phyloP scores from a whole-genome alignment of 2,888 invertebrate species.

The Hirudinaria manillensis region DNA sequence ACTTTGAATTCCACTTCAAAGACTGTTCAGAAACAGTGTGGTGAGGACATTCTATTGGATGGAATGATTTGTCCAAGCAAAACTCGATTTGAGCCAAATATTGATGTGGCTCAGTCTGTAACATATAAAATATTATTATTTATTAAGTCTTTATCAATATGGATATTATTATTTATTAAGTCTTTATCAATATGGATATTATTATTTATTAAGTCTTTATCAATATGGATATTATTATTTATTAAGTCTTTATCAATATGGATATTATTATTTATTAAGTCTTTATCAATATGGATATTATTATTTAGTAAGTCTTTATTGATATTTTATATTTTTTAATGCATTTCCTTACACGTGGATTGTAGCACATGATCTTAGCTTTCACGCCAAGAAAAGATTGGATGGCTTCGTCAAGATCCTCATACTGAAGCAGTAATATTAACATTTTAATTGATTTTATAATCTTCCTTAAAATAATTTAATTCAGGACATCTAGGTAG shows the following conservation, averaged over 20 bases:
- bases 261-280: too few species aligned
- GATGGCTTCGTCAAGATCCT: background rate
- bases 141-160: too few species aligned
- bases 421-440: slow-evolving; percentile 3
- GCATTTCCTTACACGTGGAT: background rate
- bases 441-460: too few species aligned
- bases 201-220: too few species aligned
- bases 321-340: background rate
- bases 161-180: too few species aligned
- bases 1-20: background rate
- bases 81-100: slow-evolving; percentile 22
- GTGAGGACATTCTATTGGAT: slow-evolving; percentile 19
- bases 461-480: too few species aligned
- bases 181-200: too few species aligned
- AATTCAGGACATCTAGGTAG: too few species aligned
- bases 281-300: too few species aligned
- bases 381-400: background rate
- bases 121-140: background rate
- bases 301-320: too few species aligned
- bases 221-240: too few species aligned
- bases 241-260: too few species aligned
- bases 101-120: slow-evolving; percentile 9
- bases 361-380: background rate
- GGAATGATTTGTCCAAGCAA: slow-evolving; percentile 9
- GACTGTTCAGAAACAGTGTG: background rate